These are phyloP conservation scores for Hippocampus guttulatus DNA, from an alignment of 2,113 vertebrate species.

Conservation along the genomic window DNA sequence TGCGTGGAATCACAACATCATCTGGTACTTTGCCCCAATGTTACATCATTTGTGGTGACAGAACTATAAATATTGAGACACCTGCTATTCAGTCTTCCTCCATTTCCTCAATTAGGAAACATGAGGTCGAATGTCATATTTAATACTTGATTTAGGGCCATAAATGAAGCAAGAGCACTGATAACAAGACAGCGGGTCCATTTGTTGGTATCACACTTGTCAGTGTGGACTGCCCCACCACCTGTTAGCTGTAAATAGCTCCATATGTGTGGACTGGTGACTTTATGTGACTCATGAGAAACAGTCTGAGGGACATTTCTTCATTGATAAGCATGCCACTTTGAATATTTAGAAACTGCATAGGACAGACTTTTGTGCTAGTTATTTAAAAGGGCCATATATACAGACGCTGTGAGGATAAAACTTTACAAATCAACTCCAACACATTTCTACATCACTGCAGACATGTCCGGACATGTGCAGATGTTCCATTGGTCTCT, in stretches of 20 bases:
- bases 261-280: slow-evolving; percentile 48
- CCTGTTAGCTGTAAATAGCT: slow-evolving; percentile 55
- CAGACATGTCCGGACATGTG: slow-evolving; percentile 29
- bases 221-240: slow-evolving; percentile 38
- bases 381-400: neutral
- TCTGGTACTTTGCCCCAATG: slow-evolving; percentile 21
- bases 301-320: slow-evolving; percentile 19
- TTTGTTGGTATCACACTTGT: slow-evolving; percentile 26
- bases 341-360: neutral
- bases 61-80: slow-evolving; percentile 49
- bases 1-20: slow-evolving; percentile 23
- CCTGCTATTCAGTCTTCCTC: slow-evolving; percentile 36
- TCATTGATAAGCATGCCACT: neutral
- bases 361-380: neutral
- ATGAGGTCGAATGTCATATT: slow-evolving; percentile 34
- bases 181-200: slow-evolving; percentile 33
- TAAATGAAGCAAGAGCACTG: slow-evolving; percentile 41
- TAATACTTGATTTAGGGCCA: slow-evolving; percentile 50
- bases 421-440: neutral
- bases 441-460: neutral
- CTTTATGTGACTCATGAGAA: slow-evolving; percentile 47
- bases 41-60: slow-evolving; percentile 45
- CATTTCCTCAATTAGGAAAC: slow-evolving; percentile 20
- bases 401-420: neutral
- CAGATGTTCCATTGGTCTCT: slow-evolving; percentile 7